Conservation (phyloP, 2,888 invertebrate species). For the Dicyrtomina minuta region DNA sequence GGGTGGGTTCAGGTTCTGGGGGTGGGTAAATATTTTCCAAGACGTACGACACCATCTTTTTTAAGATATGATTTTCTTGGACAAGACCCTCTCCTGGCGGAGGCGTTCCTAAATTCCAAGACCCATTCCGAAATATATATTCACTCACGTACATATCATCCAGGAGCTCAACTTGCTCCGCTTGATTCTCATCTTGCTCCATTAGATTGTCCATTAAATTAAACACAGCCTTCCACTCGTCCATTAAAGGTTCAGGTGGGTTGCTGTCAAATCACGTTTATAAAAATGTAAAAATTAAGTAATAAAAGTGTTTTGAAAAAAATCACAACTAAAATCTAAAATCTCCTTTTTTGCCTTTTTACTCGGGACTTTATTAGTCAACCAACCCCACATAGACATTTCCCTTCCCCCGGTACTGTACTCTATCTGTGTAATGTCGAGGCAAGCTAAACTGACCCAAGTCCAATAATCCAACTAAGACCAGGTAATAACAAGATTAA, state of each 20-base stretch:
- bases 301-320: too few relatives aligned
- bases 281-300: too few relatives aligned
- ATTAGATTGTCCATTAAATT: background rate
- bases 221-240: slow-evolving; percentile 15
- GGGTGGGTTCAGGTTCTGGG: background rate
- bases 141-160: background rate
- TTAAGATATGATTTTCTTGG: background rate
- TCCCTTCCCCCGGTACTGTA: too few relatives aligned
- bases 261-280: background rate
- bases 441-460: too few relatives aligned
- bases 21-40: slow-evolving; percentile 11
- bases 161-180: background rate
- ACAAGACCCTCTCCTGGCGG: background rate
- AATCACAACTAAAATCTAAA: too few relatives aligned
- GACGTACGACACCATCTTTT: slow-evolving; percentile 13
- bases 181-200: background rate
- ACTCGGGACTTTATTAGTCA: too few relatives aligned
- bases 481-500: too few relatives aligned
- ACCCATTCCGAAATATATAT: background rate
- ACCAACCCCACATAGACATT: too few relatives aligned
- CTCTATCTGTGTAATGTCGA: too few relatives aligned
- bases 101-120: background rate
- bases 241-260: slow-evolving; percentile 15
- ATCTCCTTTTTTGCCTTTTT: too few relatives aligned
- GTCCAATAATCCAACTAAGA: too few relatives aligned